These are phyloP conservation scores for Dendrocincla tyrannina DNA, from an alignment of 2,797 vertebrate genomes.

Conservation along the genomic window DNA sequence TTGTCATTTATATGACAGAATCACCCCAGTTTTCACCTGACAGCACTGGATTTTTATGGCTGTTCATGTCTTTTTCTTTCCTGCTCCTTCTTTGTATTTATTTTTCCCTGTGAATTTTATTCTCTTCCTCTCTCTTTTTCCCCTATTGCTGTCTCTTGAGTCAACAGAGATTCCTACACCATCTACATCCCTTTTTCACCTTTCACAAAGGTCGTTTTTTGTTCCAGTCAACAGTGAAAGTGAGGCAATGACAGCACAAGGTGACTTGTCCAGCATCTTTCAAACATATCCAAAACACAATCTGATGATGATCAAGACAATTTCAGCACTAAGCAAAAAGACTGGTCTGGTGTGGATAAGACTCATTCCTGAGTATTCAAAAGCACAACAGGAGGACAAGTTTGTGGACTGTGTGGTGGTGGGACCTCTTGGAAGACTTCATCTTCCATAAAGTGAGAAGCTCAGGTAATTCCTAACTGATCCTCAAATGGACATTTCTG, in stretches of 20 bases:
- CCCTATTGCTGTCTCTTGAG: conserved; percentile 9
- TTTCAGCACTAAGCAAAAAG: background rate
- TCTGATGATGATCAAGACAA: background rate
- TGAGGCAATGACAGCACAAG: background rate
- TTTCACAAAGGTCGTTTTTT: background rate
- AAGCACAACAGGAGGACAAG: background rate
- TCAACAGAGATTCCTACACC: background rate
- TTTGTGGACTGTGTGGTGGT: background rate
- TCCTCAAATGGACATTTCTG: background rate
- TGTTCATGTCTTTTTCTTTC: conserved; percentile 30
- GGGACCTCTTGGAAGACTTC: background rate
- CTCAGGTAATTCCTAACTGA: background rate
- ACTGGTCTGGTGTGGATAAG: too few species aligned
- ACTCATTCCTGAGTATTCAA: background rate
- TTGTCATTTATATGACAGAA: conserved; percentile 39
- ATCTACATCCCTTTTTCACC: background rate
- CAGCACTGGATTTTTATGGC: conserved; percentile 59
- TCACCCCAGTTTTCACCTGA: conserved; percentile 62
- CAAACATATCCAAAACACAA: background rate
- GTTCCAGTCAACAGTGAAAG: background rate
- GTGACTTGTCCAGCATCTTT: background rate
- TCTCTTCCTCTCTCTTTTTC: conserved; percentile 1
- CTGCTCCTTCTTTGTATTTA: conserved; percentile 50
- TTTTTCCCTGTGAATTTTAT: conserved; percentile 6
- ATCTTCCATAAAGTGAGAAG: background rate